Base-by-base conservation (phyloP, 1,140 invertebrate genomes). In the Littorina saxatilis region DNA sequence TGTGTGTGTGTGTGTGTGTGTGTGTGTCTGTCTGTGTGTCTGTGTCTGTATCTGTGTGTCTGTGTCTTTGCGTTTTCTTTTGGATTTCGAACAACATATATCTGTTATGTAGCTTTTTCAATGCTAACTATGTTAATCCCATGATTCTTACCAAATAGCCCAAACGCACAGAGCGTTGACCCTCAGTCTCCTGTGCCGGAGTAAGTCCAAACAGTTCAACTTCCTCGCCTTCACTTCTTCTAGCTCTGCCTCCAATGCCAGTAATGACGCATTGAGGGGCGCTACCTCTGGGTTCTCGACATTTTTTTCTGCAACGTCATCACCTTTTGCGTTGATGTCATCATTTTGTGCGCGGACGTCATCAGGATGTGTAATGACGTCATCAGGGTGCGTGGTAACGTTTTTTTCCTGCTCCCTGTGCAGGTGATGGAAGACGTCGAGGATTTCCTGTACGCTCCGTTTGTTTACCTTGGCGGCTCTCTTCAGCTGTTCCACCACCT, bases 141-240 rank as follows among this genome's bases (percentile, higher is more conserved):
- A n/a, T n/a, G n/a, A n/a, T n/a, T n/a, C n/a, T n/a, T 61, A 61
- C 58, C 58, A 61, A n/a, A 61, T 23, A 11, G 58, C 58, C 58
- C 58, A 61, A 23, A 61, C 5, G 7, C 20, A 61, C 20, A 23
- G n/a, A 61, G 58, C 23, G 27, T 61, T 61, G 20, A 7, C n/a
- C 58, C 58, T 61, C 27, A 61, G 23, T 61, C 58, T 7, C 4
- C 58, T 7, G 23, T 61, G 20, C 58, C 27, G 20, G 20, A 61
- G 5, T 7, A 61, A 23, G 23, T 61, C 58, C 7, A 61, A 29
- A 23, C 9, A 29, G 23, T 9, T 11, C 58, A 61, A 23, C n/a
- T 61, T 61, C 23, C n/a, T 23, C 23, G 27, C 58, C 17, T 47
- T 47, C 43, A 17, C 43, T 47, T 47, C 17, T 23, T n/a, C 58